phyloP scores from a whole-genome alignment of 2,797 vertebrate genomes.

The Strix occidentalis region DNA sequence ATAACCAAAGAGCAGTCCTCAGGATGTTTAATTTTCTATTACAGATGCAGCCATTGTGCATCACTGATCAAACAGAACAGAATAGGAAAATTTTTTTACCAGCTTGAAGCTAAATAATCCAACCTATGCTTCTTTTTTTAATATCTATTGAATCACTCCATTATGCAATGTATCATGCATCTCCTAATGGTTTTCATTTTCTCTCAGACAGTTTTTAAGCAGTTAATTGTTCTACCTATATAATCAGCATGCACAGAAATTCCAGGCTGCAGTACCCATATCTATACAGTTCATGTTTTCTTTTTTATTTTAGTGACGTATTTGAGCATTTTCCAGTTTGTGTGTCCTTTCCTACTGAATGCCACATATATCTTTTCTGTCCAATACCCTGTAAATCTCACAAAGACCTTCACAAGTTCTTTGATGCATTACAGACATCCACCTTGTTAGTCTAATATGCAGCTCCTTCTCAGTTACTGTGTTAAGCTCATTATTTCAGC shows the following conservation, averaged over 20 bases:
- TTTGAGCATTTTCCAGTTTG: not conserved
- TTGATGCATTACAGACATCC: not conserved
- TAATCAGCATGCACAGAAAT: not conserved
- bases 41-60: not conserved
- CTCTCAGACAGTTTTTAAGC: not conserved
- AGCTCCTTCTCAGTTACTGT: not conserved
- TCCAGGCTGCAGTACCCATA: not conserved
- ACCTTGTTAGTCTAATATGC: not conserved
- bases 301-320: not conserved
- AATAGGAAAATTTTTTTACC: not conserved
- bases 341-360: not conserved
- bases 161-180: not conserved
- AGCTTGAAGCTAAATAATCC: not conserved
- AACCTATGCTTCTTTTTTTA: not conserved
- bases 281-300: accelerated
- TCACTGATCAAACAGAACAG: not conserved
- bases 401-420: not conserved
- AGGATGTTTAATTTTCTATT: not conserved
- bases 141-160: not conserved
- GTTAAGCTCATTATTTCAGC: slow-evolving; percentile 14
- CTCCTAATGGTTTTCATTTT: not conserved
- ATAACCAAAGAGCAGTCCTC: not conserved
- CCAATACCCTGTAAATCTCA: not conserved
- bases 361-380: not conserved
- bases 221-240: not conserved